These are phyloP conservation scores for Tetragonula clypearis DNA, from an alignment of 1,140 invertebrate species.

Conservation along the genomic window DNA sequence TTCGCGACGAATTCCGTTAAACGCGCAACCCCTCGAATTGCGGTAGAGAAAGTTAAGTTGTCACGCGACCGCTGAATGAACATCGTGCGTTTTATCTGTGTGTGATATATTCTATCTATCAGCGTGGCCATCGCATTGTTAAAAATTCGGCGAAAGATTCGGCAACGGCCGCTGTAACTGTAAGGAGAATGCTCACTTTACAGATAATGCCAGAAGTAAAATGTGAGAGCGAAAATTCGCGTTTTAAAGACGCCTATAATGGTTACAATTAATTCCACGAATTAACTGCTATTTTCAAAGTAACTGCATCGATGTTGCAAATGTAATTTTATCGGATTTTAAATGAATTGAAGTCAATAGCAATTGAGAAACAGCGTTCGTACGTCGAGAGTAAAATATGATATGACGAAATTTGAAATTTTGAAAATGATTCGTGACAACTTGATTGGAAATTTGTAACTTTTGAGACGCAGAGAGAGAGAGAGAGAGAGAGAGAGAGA, in stretches of 20 bases:
- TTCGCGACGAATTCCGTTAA: constrained; percentile 31
- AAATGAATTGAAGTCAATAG: background rate
- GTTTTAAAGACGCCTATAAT: background rate
- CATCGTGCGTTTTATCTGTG: constrained; percentile 20
- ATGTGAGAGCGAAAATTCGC: background rate
- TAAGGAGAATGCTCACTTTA: background rate
- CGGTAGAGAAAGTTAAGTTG: constrained; percentile 23
- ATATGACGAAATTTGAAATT: too few species aligned
- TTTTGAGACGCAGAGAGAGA: too few species aligned
- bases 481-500: too few species aligned
- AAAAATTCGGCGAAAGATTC: constrained; percentile 4
- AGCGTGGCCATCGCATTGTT: constrained; percentile 22
- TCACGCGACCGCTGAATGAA: constrained; percentile 31
- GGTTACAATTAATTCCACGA: background rate
- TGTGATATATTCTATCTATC: constrained; percentile 17
- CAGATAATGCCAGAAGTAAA: background rate
- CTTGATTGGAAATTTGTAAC: too few species aligned
- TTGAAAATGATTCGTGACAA: too few species aligned
- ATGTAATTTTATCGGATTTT: background rate
- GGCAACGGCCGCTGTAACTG: background rate
- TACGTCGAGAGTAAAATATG: too few species aligned
- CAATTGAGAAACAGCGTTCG: background rate
- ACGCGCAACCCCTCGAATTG: background rate
- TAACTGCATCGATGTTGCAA: background rate
- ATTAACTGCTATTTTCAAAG: background rate